Evolutionary conservation across 1,140 invertebrate species (phyloP), one percentile per base, ranked within the genome.

Genomic region (Drosophila repleta): DNA sequence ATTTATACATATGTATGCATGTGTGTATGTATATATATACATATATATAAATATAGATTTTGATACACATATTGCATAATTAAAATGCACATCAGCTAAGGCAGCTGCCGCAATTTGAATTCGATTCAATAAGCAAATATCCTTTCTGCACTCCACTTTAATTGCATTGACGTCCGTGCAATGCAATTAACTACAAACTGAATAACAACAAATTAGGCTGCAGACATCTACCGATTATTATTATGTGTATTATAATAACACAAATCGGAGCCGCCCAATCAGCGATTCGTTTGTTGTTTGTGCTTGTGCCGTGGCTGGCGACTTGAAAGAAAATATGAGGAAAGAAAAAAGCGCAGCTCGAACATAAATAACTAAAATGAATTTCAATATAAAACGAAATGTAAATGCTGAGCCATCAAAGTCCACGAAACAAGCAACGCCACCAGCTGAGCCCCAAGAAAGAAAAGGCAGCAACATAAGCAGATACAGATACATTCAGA

Each of bases 341-440:
- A 32, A 8, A 17, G 7, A 49, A 45, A 84, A 85, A 78, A 87
- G 74, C 81, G 74, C 82, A 81, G 78, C 79, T 81, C 65, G 56
- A 74, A 87, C 68, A 87, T 83, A 83, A 83, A 84, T 83, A 69
- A 83, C 67, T 58, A 64, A 83, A 76, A 72, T 71, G 63, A 75
- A 79, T 76, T 79, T 74, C 77, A 60, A 82, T 79, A 76, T 57
- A 68, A 73, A 60, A 37, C 24, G 55, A 68, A 85, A 87, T 87
- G 49, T 80, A 87, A 85, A 81, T 87, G 82, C 82, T 85, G 81
- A 85, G 74, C 82, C 82, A 87, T 81, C 81, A 87, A 84, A 84
- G 63, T 37, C 48, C 39, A 41, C 48, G 37, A 60, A 66, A 55
- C 48, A 41, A 60, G 60, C 48, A 45, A 53, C 32, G 53, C 52